Base-by-base conservation (phyloP, 2,113 vertebrate genomes). In the Sceloporus tristichus region DNA sequence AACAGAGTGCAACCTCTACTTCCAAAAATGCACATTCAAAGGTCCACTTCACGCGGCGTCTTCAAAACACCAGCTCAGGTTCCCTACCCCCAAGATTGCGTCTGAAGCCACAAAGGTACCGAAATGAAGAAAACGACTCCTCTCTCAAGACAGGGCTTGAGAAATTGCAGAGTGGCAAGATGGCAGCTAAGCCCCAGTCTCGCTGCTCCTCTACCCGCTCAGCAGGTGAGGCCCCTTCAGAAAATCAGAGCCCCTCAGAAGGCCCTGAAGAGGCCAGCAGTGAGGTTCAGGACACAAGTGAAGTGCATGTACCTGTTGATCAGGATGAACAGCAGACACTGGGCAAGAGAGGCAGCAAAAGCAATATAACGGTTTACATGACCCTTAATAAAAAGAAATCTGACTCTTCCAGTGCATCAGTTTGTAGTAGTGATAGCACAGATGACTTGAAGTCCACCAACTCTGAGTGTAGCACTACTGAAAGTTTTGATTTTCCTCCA, bases 31-130 rank as follows among this genome's bases (percentile, higher is more conserved):
- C 97, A 92, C 98, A 98, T 95, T 97, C 98, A 88, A 99, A 99
- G 96, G 98, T 98, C 94, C 98, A 99, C 95, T 98, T 98, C 95
- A 99, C 98, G 0, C 97, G 98, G 38, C 98, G 98, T 27, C 97
- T 99, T 68, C 98, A 99, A 96, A 98, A 97, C 91, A 97, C 98
- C 91, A 97, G 97, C 94, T 97, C 96, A 97, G 97, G 96, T 94
- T 97, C 98, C 19, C 98, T 99, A 9, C 98, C 99, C 11, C 98
- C 98, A 66, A 96, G 99, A 94, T 98, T 99, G 94, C 98, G 98
- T 29, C 97, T 99, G 88, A 99, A 99, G 96, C 99, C 99, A 34
- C 99, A 99, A 95, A 97, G 99, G 96, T 99, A 99, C 86, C 98
- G 99, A 93, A 99, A 99, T 25, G 99, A 99, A 91, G 98, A 99